Base-by-base conservation (phyloP, 2,113 vertebrate genomes). In the Silurus asotus region DNA sequence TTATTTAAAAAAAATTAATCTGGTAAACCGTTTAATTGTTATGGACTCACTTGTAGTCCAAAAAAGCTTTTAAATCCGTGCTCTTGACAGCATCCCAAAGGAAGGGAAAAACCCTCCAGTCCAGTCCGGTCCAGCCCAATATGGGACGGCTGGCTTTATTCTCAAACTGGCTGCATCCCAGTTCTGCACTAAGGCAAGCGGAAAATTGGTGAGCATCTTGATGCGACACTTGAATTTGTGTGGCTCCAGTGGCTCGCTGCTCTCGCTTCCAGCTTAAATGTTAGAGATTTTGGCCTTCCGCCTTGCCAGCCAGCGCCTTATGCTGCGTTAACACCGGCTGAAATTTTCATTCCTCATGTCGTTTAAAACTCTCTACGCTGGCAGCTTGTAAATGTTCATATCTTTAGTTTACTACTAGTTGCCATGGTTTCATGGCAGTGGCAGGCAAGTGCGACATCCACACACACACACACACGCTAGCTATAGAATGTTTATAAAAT, bases 171-270 rank as follows among this genome's bases (percentile, higher is more conserved):
- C 49, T 55, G 81, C 28, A 61, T 59, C 84, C 88, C 89, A 88
- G 69, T 84, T 81, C 81, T n/a, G 76, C 49, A 82, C 78, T 84
- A 85, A 87, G 78, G 84, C 83, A 81, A 90, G 91, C 90, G 88
- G 90, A 90, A 88, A 89, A 91, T 90, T 88, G 87, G 64, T 89
- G 87, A 82, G 84, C 83, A 86, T 88, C 87, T 89, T 87, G 81
- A 88, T 85, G 89, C 83, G 86, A 87, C 82, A 84, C 88, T 82
- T 81, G 49, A 87, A 67, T 89, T 86, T 89, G 67, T 85, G 84
- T 86, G 78, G 87, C 84, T 79, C 82, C 86, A 87, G 62, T 82
- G 84, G 87, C 82, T 84, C 72, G 61, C 51, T 87, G 75, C 85
- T 89, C 61, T 64, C 81, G 65, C 87, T 86, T 75, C 49, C 81